Evolutionary conservation across 1,140 invertebrate species (phyloP).

Genomic region (Harpegnathos saltator): DNA sequence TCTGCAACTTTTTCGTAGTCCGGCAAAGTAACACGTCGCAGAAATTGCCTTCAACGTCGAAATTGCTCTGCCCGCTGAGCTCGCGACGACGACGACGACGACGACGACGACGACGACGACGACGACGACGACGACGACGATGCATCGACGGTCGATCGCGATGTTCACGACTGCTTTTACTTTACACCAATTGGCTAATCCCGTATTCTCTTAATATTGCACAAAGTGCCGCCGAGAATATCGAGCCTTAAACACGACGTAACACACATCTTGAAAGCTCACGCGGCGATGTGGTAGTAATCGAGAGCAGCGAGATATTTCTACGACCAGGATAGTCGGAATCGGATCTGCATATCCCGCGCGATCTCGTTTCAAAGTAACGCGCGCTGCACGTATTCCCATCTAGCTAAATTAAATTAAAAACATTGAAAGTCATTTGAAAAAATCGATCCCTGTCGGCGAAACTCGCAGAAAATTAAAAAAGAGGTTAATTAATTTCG

Average conservation of each 20-base stretch:
- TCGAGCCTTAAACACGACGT: slow-evolving; percentile 40
- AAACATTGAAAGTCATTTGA: not conserved
- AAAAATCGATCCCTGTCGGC: not conserved
- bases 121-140: not conserved
- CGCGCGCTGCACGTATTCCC: not conserved
- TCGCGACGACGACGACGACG: no score
- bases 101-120: no score
- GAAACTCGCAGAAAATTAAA: not conserved
- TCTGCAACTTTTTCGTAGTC: slow-evolving; percentile 54
- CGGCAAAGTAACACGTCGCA: slow-evolving; percentile 54
- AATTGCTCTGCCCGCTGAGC: slow-evolving; percentile 36
- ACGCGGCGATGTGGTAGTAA: not conserved
- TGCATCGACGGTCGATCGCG: slow-evolving; percentile 25
- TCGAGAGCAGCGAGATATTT: slow-evolving; percentile 17
- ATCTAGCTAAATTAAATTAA: slow-evolving; percentile 16
- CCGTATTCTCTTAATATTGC: slow-evolving; percentile 43
- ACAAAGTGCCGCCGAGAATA: slow-evolving; percentile 22
- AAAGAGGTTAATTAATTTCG: slow-evolving; percentile 9
- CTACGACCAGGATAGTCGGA: slow-evolving; percentile 19
- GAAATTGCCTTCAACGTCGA: slow-evolving; percentile 45
- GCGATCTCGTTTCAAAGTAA: slow-evolving; percentile 30
- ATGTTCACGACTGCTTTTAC: slow-evolving; percentile 51
- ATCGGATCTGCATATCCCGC: slow-evolving; percentile 1
- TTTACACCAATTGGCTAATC: slow-evolving; percentile 59
- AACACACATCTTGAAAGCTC: slow-evolving; percentile 52